These are phyloP conservation scores for Leptocoma aspasia DNA, from an alignment of 2,113 vertebrate species.

Conservation along the genomic window DNA sequence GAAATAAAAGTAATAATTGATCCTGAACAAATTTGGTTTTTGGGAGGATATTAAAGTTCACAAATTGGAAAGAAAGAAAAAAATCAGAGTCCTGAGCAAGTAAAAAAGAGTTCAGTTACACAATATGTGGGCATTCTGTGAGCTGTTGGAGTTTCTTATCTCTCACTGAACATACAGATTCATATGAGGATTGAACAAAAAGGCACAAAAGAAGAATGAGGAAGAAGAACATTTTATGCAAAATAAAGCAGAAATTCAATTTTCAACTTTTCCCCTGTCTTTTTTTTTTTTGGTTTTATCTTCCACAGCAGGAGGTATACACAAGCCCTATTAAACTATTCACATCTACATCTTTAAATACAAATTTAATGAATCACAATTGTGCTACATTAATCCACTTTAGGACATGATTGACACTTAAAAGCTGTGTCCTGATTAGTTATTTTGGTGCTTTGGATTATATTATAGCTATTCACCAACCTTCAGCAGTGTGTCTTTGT, in stretches of 20 bases:
- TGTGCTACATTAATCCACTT: background rate
- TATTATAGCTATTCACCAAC: background rate
- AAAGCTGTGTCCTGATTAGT: background rate
- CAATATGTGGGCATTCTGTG: background rate
- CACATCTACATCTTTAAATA: background rate
- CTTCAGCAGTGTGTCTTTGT: background rate
- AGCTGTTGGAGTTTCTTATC: background rate
- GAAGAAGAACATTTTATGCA: background rate
- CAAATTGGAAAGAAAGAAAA: background rate
- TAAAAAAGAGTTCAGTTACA: background rate
- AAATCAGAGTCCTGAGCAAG: background rate
- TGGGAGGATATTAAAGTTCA: background rate
- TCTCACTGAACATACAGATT: background rate
- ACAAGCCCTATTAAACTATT: background rate
- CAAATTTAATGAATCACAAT: background rate
- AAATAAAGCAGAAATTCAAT: background rate
- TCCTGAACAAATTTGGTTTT: background rate
- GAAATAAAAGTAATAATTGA: background rate
- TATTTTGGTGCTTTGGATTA: slow-evolving; percentile 10
- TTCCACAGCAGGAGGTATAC: background rate
- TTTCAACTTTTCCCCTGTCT: background rate
- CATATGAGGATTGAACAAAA: background rate
- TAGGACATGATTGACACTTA: background rate
- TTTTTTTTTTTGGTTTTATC: background rate
- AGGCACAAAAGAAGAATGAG: background rate